Base-by-base conservation (phyloP, 1,140 invertebrate genomes). In the Drosophila mauritiana region DNA sequence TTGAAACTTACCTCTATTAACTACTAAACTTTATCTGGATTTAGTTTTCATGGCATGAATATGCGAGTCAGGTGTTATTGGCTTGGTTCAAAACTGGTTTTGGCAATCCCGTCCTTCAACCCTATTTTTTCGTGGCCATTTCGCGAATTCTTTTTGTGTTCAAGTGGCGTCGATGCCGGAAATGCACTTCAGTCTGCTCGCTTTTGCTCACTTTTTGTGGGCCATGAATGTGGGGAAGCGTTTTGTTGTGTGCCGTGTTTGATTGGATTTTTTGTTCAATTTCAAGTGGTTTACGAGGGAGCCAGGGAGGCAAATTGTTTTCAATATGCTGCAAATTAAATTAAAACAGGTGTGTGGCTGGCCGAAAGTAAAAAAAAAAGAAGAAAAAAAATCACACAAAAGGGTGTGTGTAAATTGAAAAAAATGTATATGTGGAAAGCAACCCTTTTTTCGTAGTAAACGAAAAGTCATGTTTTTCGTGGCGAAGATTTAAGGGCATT, bases 271-370 rank as follows among this genome's bases (percentile, higher is more conserved):
- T 43, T 40, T 67, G 52, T 57, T 45, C 42, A 62, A 64, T 68
- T 62, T 67, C n/a, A 13, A 68, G 61, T 57, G 34, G 43, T 34
- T 57, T 55, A 52, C 20, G 51, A 56, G 64, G 17, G n/a, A 55
- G 15, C 20, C 15, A 4, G 58, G 37, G 17, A 13, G 31, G 37
- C 48, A 39, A 62, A 55, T 67, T 58, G 55, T 70, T 67, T 70
- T 78, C 73, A 82, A 82, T 83, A 78, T 83, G 79, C 69, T 82
- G 58, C 55, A 73, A 73, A 83, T 83, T 86, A 78, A 81, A 85
- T 85, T 77, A 75, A 85, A 65, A 75, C 73, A 81, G 81, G 58
- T 80, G 61, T 53, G 48, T 51, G 42, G 53, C 39, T 20, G 17
- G 56, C 48, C 56, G 52, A 48, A 69, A 34, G 54, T 39, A 34